Evolutionary conservation across 2,888 invertebrate genomes (phyloP), one percentile per base, ranked within the genome.

Genomic region (Vesta saturnalis): DNA sequence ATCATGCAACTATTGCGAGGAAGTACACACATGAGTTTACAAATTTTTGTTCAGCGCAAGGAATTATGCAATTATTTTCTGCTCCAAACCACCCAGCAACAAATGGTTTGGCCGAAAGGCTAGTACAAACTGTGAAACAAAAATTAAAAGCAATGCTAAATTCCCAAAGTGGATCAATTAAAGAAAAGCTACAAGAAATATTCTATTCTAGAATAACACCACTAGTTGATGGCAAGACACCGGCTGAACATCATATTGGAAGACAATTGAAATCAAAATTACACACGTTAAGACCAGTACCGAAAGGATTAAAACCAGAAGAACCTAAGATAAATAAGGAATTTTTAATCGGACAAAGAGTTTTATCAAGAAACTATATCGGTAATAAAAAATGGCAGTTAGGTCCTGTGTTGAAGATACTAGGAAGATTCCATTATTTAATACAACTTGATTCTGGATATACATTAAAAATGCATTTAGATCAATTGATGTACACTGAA

Each of bases 391-490:
- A 6, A 6, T 6, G 4, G 15, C 15, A 43, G 2, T n/a, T 43
- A 43, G 23, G 23, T 23, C 3, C 23, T 23, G 23, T 23, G 8
- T 23, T 23, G 8, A 23, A 23, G 23, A 23, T n/a, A 15, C 8
- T 47, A 15, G 47, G 47, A 47, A 47, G 47, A 8, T 47, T 47
- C 14, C 47, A 47, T 47, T 47, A 47, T 47, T 8, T 47, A 47
- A 47, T 47, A 1, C 1, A 47, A 47, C 47, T 47, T 47, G 15
- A 47, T 47, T 47, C 47, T 8, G 14, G 16, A 15, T 43, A 43
- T 43, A 43, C 43, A 43, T 6, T 43, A 43, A 43, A 43, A 43
- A 43, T 2, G 14, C 43, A 47, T 16, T 47, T 47, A 47, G 15
- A 47, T 47, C 47, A 47, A 8, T 15, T 47, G 15, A 47, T 47